phyloP scores from a whole-genome alignment of 2,888 invertebrate genomes.

The Drosophila fungiperda region DNA sequence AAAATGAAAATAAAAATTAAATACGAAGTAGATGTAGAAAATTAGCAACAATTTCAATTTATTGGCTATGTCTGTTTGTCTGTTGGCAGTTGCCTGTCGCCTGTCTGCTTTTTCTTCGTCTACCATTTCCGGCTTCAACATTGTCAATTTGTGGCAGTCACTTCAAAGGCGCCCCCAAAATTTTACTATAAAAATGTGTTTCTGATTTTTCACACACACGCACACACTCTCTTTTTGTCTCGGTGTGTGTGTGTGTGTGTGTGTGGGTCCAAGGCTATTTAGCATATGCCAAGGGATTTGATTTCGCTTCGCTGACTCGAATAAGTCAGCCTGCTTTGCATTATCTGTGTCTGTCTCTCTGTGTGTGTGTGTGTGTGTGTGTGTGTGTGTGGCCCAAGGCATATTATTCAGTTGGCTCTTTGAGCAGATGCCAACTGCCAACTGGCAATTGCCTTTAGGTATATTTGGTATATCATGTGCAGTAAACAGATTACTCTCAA shows the following conservation, averaged over 20 bases:
- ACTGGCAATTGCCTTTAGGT: conserved; percentile 13
- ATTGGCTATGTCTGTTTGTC: conserved; percentile 55
- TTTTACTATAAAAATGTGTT: conserved; percentile 45
- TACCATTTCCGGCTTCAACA: conserved; percentile 63
- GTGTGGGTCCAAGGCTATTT: conserved; percentile 51
- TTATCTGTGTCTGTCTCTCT: conserved; percentile 5
- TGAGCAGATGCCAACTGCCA: conserved; percentile 24
- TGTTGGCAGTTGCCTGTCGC: conserved; percentile 16
- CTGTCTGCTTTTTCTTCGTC: conserved; percentile 38
- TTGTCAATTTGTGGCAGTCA: conserved; percentile 64
- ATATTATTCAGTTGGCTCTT: conserved; percentile 24
- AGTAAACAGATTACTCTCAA: conserved; percentile 8
- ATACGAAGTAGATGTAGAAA: conserved; percentile 10
- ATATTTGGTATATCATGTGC: conserved; percentile 4
- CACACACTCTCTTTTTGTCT: neutral
- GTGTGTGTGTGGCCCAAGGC: conserved; percentile 21
- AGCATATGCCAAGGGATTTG: conserved; percentile 58
- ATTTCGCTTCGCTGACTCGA: conserved; percentile 46
- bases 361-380: neutral
- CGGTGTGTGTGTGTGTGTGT: conserved; percentile 11
- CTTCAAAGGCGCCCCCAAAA: conserved; percentile 56
- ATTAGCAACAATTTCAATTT: conserved; percentile 70
- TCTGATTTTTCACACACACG: conserved; percentile 36
- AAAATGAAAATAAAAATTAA: neutral
- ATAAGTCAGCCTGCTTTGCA: conserved; percentile 47